These are phyloP conservation scores for Eubucco bourcierii DNA, from an alignment of 2,113 vertebrate genomes.

Conservation along the genomic window DNA sequence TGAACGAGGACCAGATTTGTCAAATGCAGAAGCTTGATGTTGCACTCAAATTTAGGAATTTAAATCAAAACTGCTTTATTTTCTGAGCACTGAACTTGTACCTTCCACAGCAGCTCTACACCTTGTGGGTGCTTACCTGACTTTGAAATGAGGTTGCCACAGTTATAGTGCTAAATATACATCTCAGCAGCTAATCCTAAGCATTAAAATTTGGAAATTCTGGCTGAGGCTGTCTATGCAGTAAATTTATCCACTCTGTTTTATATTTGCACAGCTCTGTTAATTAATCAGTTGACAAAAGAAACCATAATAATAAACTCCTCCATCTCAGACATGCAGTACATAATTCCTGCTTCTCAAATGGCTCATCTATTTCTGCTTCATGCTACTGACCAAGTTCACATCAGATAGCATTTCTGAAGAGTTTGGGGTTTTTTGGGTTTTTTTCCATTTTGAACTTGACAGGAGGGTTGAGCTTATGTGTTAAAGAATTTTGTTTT, in stretches of 20 bases:
- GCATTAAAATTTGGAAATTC: not conserved
- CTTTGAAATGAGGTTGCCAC: not conserved
- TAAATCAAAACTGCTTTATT: not conserved
- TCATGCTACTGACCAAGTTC: not conserved
- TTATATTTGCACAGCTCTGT: not conserved
- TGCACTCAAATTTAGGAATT: not conserved
- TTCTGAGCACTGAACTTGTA: not conserved
- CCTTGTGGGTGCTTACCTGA: not conserved
- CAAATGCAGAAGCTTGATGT: fast-evolving
- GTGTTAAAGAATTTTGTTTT: not conserved
- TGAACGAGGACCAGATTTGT: not conserved
- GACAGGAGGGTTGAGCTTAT: not conserved
- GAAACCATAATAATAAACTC: not conserved
- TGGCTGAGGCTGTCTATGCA: not conserved
- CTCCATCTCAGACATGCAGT: not conserved
- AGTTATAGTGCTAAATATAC: not conserved
- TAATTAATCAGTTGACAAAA: conserved; percentile 16
- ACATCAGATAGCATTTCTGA: not conserved
- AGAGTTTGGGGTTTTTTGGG: not conserved
- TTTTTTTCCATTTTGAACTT: not conserved
- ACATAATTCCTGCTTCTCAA: not conserved
- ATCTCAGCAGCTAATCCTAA: not conserved
- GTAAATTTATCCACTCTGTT: not conserved
- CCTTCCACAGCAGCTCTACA: not conserved
- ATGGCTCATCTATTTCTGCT: not conserved